phyloP scores from a whole-genome alignment of 2,113 vertebrate genomes.

The Phodopus roborovskii region DNA sequence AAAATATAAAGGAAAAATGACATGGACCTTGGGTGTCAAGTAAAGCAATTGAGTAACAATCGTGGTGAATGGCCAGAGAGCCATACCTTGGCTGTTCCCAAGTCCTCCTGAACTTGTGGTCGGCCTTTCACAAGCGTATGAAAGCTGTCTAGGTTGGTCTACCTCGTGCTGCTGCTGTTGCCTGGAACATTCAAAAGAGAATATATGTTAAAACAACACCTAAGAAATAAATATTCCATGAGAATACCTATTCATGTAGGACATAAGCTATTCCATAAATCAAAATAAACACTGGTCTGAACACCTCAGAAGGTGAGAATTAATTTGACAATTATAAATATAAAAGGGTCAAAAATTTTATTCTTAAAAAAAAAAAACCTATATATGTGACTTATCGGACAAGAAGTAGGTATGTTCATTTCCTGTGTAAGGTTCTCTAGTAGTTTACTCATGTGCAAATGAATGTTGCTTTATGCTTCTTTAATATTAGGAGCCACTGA shows the following conservation, averaged over 20 bases:
- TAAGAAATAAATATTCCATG: neutral
- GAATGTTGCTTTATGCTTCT: neutral
- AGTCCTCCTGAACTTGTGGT: constrained; percentile 69
- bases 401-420: constrained; percentile 2
- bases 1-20: neutral
- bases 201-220: neutral
- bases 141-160: constrained; percentile 70
- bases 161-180: constrained; percentile 44
- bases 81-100: constrained; percentile 80
- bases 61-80: neutral
- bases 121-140: constrained; percentile 45
- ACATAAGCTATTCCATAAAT: constrained; percentile 12
- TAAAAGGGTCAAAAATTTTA: neutral
- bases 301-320: neutral
- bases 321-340: neutral
- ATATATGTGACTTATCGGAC: neutral
- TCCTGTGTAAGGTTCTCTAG: neutral
- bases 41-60: neutral
- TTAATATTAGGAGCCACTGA: neutral
- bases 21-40: neutral
- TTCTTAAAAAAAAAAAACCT: neutral
- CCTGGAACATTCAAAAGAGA: neutral
- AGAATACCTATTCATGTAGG: constrained; percentile 1
- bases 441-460: neutral
- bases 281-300: neutral